phyloP scores from a whole-genome alignment of 2,113 vertebrate species.

The Pogona vitticeps region DNA sequence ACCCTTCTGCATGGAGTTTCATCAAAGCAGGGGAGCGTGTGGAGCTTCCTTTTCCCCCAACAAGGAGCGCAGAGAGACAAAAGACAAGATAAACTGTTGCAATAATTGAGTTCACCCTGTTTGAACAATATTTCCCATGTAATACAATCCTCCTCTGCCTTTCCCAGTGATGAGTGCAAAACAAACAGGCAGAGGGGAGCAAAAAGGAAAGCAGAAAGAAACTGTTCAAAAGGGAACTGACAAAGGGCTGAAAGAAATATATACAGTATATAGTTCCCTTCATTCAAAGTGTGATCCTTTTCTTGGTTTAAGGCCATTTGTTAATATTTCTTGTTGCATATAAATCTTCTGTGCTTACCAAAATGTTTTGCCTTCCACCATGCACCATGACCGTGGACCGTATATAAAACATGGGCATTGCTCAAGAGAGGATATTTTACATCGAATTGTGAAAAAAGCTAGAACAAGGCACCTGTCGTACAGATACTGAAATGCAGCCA shows the following conservation, averaged over 20 bases:
- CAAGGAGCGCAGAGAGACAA: neutral
- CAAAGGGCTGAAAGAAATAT: conserved; percentile 17
- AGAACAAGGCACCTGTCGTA: neutral
- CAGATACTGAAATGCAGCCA: neutral
- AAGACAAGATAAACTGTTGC: conserved; percentile 7
- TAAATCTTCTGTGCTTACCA: neutral
- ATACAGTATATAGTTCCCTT: neutral
- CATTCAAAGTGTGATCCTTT: neutral
- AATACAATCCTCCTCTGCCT: neutral
- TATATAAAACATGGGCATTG: rapidly evolving
- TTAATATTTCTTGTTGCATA: conserved; percentile 2
- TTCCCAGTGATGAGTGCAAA: neutral
- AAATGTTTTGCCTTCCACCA: neutral
- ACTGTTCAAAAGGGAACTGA: neutral
- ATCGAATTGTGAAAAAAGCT: neutral
- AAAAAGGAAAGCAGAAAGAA: neutral
- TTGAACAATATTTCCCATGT: neutral
- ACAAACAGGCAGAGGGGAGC: neutral
- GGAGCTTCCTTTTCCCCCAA: neutral
- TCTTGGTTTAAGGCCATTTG: neutral
- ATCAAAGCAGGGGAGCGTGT: neutral
- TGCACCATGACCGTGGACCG: neutral
- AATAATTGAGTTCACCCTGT: conserved; percentile 5
- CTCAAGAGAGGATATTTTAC: neutral
- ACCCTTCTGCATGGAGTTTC: neutral